Evolutionary conservation across 1,140 invertebrate genomes (phyloP).

Genomic region (Battus philenor): DNA sequence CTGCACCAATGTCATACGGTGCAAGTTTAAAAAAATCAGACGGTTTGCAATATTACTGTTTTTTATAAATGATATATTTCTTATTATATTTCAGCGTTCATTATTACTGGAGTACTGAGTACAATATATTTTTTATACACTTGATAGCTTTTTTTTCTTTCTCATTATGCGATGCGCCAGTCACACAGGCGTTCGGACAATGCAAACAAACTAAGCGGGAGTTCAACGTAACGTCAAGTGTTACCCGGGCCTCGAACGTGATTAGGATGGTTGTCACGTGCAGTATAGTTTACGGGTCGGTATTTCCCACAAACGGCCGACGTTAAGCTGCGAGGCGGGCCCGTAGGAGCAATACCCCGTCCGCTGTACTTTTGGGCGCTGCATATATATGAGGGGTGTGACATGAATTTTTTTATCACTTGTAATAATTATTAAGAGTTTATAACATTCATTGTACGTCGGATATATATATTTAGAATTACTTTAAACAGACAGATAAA

Average conservation of each 20-base stretch:
- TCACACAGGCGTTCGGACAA: not conserved
- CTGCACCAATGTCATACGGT: too few species aligned
- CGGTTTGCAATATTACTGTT: too few species aligned
- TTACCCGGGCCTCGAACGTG: constrained; percentile 16
- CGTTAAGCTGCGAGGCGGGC: constrained; percentile 21
- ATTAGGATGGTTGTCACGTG: constrained; percentile 43
- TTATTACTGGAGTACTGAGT: too few species aligned
- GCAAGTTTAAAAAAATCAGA: too few species aligned
- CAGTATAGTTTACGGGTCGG: constrained; percentile 25
- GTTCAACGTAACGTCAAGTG: constrained; percentile 7
- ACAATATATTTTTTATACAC: too few species aligned
- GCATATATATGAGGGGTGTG: constrained; percentile 10
- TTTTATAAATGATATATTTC: too few species aligned
- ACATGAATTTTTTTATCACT: constrained; percentile 6
- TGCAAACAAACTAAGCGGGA: not conserved
- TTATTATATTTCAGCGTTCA: too few species aligned
- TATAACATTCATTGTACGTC: too few species aligned
- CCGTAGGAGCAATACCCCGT: constrained; percentile 34
- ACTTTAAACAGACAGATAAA: too few species aligned
- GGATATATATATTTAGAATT: too few species aligned
- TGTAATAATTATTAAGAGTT: too few species aligned
- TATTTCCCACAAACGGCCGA: constrained; percentile 40
- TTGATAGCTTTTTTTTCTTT: too few species aligned
- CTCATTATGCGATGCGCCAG: constrained; percentile 1
- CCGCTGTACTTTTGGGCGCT: constrained; percentile 4